Evolutionary conservation across 2,888 invertebrate species (phyloP).

Genomic region (Busseola fusca): DNA sequence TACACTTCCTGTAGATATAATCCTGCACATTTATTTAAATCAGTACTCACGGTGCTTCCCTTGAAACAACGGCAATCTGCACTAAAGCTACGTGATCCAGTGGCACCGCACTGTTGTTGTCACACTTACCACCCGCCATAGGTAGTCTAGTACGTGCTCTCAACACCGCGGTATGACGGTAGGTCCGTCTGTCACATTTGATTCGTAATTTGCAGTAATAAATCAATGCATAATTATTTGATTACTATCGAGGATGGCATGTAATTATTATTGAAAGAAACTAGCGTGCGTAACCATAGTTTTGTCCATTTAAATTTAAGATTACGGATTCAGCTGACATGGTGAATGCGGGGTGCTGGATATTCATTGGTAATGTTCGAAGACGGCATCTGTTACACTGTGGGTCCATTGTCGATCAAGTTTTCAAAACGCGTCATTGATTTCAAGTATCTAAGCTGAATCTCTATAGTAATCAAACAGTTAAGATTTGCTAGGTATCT

Average conservation of each 20-base stretch:
- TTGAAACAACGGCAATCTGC: not conserved
- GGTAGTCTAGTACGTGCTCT: slow-evolving; percentile 10
- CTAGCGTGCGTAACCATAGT: not conserved
- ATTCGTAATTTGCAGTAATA: slow-evolving; percentile 4
- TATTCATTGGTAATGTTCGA: not conserved
- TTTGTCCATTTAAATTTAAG: not conserved
- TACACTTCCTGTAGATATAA: not conserved
- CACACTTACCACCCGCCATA: not conserved
- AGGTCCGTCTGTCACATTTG: slow-evolving; percentile 1
- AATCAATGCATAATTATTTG: not conserved
- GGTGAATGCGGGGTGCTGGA: not conserved
- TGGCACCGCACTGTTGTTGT: not conserved
- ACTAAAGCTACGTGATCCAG: slow-evolving; percentile 15
- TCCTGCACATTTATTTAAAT: not conserved
- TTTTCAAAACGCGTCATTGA: not conserved
- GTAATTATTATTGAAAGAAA: not conserved
- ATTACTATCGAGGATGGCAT: not conserved
- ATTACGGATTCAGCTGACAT: not conserved
- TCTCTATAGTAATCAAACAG: not conserved
- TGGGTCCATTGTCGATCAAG: not conserved
- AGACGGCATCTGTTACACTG: not conserved
- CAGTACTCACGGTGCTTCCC: not conserved
- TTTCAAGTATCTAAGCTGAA: not conserved
- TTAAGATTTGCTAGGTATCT: not conserved
- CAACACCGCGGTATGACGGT: not conserved